phyloP scores from a whole-genome alignment of 2,888 invertebrate genomes.

The Drosophila longiperda region DNA sequence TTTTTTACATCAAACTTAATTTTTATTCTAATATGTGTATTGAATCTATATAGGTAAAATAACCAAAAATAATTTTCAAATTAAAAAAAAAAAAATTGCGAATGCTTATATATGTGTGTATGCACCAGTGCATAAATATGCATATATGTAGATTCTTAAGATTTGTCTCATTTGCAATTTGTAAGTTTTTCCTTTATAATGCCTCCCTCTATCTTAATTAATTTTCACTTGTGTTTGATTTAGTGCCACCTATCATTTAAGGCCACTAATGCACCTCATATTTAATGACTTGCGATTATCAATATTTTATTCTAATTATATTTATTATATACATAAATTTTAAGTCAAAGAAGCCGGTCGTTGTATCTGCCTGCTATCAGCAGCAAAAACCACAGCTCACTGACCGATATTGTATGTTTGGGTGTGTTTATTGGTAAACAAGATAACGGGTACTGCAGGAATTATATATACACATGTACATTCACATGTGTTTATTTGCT shows the following conservation, averaged over 20 bases:
- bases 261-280: background rate
- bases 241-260: background rate
- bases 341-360: slow-evolving; percentile 2
- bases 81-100: too few relatives aligned
- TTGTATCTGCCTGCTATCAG: slow-evolving; percentile 17
- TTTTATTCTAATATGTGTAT: background rate
- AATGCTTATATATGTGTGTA: background rate
- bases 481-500: background rate
- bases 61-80: too few relatives aligned
- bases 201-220: background rate
- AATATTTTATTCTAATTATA: background rate
- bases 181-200: background rate
- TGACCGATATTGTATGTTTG: slow-evolving; percentile 51
- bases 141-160: background rate
- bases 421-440: slow-evolving; percentile 55
- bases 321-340: background rate
- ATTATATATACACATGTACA: background rate
- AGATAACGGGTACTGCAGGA: slow-evolving; percentile 46
- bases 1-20: too few relatives aligned
- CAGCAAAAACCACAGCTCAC: slow-evolving; percentile 22
- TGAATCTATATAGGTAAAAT: background rate
- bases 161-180: background rate
- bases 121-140: background rate
- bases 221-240: background rate
- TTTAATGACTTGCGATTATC: background rate